Conservation (phyloP, 2,888 invertebrate species). For the Cephus runcator region DNA sequence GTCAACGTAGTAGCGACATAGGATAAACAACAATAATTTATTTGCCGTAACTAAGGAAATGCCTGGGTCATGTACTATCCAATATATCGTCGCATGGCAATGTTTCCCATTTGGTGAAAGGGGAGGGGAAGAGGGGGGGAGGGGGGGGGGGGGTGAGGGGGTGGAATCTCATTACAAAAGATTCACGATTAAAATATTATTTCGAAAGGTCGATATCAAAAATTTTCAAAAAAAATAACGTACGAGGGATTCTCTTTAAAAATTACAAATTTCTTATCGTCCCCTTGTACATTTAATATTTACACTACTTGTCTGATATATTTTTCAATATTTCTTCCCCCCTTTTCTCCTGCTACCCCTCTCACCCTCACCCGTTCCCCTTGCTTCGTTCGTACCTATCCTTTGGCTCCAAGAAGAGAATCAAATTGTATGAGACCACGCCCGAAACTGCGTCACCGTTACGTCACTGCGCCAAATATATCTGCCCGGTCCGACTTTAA, state of each 20-base stretch:
- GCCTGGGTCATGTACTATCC: background rate
- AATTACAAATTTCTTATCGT: too few relatives aligned
- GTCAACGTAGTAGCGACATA: background rate
- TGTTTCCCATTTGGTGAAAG: background rate
- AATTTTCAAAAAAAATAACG: background rate
- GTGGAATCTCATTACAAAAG: background rate
- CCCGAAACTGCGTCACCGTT: conserved; percentile 15
- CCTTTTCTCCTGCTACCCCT: background rate
- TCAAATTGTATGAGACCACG: conserved; percentile 19
- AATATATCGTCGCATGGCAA: background rate
- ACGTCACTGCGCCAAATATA: conserved; percentile 20
- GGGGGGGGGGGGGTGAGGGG: too few relatives aligned
- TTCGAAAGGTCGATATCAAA: background rate
- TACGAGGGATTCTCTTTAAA: too few relatives aligned
- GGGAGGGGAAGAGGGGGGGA: too few relatives aligned
- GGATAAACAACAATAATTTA: background rate
- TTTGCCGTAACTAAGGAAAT: background rate
- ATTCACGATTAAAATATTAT: background rate
- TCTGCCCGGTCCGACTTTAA: background rate
- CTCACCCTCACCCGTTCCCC: background rate
- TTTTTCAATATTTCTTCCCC: background rate
- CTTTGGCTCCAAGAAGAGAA: background rate
- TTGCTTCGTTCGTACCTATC: background rate
- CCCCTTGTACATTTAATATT: too few relatives aligned
- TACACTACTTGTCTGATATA: background rate